phyloP scores from a whole-genome alignment of 1,140 invertebrate genomes.

The Zaprionus tsacasi region DNA sequence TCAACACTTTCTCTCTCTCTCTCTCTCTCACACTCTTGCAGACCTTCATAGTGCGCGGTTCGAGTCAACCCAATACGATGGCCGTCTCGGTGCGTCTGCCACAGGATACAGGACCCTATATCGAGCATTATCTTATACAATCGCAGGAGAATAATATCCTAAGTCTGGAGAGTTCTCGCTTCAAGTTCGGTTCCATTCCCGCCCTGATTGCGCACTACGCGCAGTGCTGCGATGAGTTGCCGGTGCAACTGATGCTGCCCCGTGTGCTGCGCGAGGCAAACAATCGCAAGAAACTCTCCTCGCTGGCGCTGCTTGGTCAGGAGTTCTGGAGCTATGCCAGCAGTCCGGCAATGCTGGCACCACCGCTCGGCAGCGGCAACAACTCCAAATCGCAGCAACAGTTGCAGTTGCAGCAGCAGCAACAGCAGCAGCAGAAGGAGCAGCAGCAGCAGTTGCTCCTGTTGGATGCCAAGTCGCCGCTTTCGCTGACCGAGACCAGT shows the following conservation, averaged over 20 bases:
- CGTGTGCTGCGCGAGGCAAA: slow-evolving; percentile 92
- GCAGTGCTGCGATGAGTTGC: slow-evolving; percentile 96
- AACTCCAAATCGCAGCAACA: slow-evolving; percentile 12
- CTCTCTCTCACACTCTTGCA: slow-evolving; percentile 83
- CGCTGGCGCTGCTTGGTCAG: slow-evolving; percentile 95
- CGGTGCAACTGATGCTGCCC: slow-evolving; percentile 94
- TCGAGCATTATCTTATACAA: slow-evolving; percentile 98
- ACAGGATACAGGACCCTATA: slow-evolving; percentile 93
- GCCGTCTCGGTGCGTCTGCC: slow-evolving; percentile 96
- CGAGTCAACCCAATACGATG: slow-evolving; percentile 96
- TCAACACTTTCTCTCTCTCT: slow-evolving; percentile 26
- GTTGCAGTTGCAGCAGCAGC: slow-evolving; percentile 56
- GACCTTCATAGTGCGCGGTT: slow-evolving; percentile 97
- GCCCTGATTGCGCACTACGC: slow-evolving; percentile 96
- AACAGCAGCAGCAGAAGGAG: slow-evolving; percentile 40
- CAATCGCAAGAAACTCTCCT: slow-evolving; percentile 94
- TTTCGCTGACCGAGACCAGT: slow-evolving; percentile 79
- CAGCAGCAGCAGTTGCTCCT: slow-evolving; percentile 59
- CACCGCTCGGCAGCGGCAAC: slow-evolving; percentile 23
- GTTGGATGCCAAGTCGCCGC: slow-evolving; percentile 81
- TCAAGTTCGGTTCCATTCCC: slow-evolving; percentile 96
- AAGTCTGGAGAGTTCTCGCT: slow-evolving; percentile 96
- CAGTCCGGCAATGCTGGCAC: slow-evolving; percentile 86
- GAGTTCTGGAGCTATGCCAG: slow-evolving; percentile 96
- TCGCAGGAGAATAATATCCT: slow-evolving; percentile 90